phyloP scores from a whole-genome alignment of 2,797 vertebrate species.

The Todus mexicanus region DNA sequence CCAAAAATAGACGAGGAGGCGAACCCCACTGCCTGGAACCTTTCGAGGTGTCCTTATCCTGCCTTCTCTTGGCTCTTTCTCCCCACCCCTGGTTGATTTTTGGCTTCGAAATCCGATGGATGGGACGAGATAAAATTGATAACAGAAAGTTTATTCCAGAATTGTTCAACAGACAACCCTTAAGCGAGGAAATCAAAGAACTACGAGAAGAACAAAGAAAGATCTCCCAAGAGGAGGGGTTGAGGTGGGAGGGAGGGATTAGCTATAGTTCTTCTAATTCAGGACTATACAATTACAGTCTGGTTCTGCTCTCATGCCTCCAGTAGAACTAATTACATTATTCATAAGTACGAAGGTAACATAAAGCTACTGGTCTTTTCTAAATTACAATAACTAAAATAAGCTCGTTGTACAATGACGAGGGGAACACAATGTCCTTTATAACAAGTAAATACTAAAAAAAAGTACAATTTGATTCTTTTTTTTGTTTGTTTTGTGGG shows the following conservation, averaged over 20 bases:
- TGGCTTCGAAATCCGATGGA: constrained; percentile 23
- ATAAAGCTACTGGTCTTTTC: constrained; percentile 91
- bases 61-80: background rate
- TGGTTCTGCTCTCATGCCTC: constrained; percentile 86
- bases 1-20: background rate
- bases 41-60: background rate
- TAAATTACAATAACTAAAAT: constrained; percentile 98
- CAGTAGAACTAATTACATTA: constrained; percentile 92
- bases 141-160: constrained; percentile 99
- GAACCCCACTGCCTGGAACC: background rate
- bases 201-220: constrained; percentile 92
- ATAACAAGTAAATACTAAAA: constrained; percentile 97
- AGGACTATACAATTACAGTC: constrained; percentile 86
- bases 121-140: constrained; percentile 81
- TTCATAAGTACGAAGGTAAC: constrained; percentile 92
- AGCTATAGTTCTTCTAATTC: constrained; percentile 89
- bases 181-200: constrained; percentile 85
- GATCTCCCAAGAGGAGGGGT: constrained; percentile 75
- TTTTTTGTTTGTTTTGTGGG: too few relatives aligned
- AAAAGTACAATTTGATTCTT: constrained; percentile 87
- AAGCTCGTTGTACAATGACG: constrained; percentile 92
- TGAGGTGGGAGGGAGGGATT: constrained; percentile 69
- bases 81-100: too few relatives aligned
- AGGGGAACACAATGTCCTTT: constrained; percentile 87
- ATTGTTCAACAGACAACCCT: constrained; percentile 94